Conservation (phyloP, 2,113 vertebrate genomes). For the Semnopithecus entellus region DNA sequence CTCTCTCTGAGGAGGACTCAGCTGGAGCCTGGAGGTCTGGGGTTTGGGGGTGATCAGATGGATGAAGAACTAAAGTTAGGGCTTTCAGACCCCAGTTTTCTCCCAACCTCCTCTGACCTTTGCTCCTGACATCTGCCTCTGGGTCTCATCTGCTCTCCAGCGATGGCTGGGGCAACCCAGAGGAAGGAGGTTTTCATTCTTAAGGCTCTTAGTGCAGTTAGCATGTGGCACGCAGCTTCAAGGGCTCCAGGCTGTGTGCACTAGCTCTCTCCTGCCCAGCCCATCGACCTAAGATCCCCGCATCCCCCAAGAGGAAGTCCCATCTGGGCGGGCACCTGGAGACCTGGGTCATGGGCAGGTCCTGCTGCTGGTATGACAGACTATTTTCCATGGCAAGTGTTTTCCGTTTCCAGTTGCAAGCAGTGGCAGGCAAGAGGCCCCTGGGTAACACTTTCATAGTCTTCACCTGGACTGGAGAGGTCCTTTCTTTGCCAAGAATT, state of each 20-base stretch:
- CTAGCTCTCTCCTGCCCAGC: neutral
- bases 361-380: neutral
- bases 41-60: neutral
- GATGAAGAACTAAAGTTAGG: neutral
- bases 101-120: neutral
- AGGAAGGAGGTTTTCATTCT: neutral
- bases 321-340: neutral
- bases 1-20: neutral
- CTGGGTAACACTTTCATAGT: neutral
- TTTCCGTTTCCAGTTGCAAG: neutral
- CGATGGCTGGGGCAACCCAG: neutral
- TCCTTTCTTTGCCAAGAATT: neutral
- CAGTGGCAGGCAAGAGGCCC: neutral
- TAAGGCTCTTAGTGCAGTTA: too few species aligned
- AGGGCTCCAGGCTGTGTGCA: neutral
- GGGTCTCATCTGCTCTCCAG: neutral
- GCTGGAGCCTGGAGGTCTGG: neutral
- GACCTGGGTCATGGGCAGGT: fast-evolving
- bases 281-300: fast-evolving
- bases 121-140: neutral
- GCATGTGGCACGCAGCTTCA: neutral
- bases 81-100: neutral
- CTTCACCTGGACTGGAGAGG: neutral
- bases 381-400: neutral
- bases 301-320: neutral